Conservation (phyloP, 2,797 vertebrate species). For the Lophius americanus region DNA sequence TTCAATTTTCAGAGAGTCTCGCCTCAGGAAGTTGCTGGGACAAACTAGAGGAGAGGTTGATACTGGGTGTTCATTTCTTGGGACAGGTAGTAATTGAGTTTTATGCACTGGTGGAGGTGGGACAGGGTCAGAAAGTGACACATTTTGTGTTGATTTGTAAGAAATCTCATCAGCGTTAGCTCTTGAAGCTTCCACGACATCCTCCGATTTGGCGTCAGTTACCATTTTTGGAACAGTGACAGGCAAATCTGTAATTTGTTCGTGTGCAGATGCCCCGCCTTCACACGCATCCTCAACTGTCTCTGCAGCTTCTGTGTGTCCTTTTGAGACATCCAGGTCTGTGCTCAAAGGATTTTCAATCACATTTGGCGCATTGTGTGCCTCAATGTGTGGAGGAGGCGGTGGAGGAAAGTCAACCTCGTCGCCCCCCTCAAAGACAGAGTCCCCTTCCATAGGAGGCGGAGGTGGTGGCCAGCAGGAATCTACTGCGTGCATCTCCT, state of each 20-base stretch:
- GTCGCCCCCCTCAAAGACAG: constrained; percentile 88
- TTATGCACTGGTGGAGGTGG: constrained; percentile 27
- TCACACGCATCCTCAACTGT: constrained; percentile 20
- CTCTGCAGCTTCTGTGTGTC: constrained; percentile 5
- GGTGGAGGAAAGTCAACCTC: constrained; percentile 87
- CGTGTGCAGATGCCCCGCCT: constrained; percentile 1
- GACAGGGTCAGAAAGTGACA: constrained; percentile 26
- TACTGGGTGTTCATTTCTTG: constrained; percentile 33
- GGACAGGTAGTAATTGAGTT: constrained; percentile 20
- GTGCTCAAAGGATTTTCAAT: constrained; percentile 27
- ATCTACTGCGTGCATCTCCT: constrained; percentile 64
- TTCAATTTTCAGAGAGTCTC: constrained; percentile 49
- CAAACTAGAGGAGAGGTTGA: constrained; percentile 12
- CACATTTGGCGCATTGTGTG: constrained; percentile 52
- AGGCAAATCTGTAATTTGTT: constrained; percentile 22
- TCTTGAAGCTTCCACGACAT: constrained; percentile 10
- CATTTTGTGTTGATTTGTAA: constrained; percentile 8
- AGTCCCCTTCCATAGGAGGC: constrained; percentile 86
- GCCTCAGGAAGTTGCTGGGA: constrained; percentile 21
- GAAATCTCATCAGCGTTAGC: constrained; percentile 22
- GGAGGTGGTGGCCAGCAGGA: constrained; percentile 91
- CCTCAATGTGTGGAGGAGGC: constrained; percentile 76
- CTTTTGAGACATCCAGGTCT: constrained; percentile 23
- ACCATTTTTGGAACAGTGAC: constrained; percentile 9
- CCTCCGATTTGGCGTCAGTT: constrained; percentile 15